A percentile compares a stretch with the other conserved stretches of the same genome.
These are phyloP conservation scores for Synodontis membranacea DNA, from an alignment of 2,113 vertebrate genomes.

Conservation along the genomic window DNA sequence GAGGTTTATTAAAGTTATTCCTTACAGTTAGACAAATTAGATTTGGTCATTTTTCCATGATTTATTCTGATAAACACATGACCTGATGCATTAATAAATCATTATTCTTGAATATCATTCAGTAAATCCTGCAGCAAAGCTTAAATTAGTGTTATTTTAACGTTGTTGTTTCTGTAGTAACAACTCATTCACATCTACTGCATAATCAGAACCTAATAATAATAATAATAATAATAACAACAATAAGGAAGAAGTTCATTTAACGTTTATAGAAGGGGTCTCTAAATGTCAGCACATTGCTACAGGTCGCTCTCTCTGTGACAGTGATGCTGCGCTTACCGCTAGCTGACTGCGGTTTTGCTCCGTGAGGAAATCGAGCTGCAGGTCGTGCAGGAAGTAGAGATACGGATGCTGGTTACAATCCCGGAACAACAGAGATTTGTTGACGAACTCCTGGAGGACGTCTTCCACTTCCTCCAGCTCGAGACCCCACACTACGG, in stretches of 20 bases:
- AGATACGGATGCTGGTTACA: conserved; percentile 82
- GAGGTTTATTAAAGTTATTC: background rate
- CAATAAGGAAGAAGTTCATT: background rate
- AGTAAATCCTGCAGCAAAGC: too few relatives aligned
- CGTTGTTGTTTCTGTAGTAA: too few relatives aligned
- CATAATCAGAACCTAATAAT: too few relatives aligned
- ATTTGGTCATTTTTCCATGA: too few relatives aligned
- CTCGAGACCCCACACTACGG: conserved; percentile 91
- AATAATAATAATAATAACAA: too few relatives aligned
- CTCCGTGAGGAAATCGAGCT: conserved; percentile 92
- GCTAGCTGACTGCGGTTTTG: conserved; percentile 83
- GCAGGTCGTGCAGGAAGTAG: conserved; percentile 96
- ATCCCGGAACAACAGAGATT: conserved; percentile 91
- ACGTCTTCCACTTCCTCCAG: conserved; percentile 93
- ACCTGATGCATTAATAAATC: background rate
- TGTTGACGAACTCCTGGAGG: conserved; percentile 92
- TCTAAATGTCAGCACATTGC: background rate
- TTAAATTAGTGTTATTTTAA: background rate
- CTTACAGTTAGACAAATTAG: background rate
- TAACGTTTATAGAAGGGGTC: background rate
- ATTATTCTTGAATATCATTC: too few relatives aligned
- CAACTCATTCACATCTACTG: too few relatives aligned
- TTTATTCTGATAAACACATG: background rate
- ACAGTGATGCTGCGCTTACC: conserved; percentile 62
- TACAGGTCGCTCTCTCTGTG: too few relatives aligned